phyloP scores from a whole-genome alignment of 2,113 vertebrate genomes.

The Anarrhichthys ocellatus region DNA sequence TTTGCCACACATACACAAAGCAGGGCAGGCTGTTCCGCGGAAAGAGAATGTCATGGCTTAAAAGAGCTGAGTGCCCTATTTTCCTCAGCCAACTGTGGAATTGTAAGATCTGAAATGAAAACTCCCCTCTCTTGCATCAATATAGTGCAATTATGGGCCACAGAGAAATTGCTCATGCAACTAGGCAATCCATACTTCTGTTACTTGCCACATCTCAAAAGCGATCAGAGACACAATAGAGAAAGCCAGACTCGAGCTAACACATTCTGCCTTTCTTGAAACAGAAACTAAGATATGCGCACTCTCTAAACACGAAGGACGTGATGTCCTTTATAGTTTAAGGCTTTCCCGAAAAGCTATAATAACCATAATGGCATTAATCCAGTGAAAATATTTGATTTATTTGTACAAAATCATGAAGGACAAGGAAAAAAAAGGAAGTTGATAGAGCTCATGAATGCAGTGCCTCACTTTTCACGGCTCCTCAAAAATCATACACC shows the following conservation, averaged over 20 bases:
- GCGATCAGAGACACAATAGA: slow-evolving; percentile 66
- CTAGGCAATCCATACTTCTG: slow-evolving; percentile 76
- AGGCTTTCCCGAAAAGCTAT: not conserved
- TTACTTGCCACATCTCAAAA: slow-evolving; percentile 72
- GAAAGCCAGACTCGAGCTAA: slow-evolving; percentile 33
- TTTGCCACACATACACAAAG: slow-evolving; percentile 57
- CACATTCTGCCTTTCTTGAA: slow-evolving; percentile 26
- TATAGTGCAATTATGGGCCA: slow-evolving; percentile 78
- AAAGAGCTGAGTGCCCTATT: slow-evolving; percentile 73
- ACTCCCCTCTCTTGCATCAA: slow-evolving; percentile 70
- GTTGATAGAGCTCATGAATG: slow-evolving; percentile 30
- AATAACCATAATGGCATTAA: slow-evolving; percentile 17
- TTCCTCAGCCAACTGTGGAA: slow-evolving; percentile 62
- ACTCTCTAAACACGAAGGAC: slow-evolving; percentile 24
- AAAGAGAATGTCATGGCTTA: slow-evolving; percentile 69
- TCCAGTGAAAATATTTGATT: not conserved
- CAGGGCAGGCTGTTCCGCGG: slow-evolving; percentile 58
- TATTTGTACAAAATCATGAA: not conserved
- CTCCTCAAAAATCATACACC: slow-evolving; percentile 69
- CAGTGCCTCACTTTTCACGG: slow-evolving; percentile 57
- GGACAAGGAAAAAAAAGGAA: slow-evolving; percentile 8
- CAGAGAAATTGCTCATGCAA: slow-evolving; percentile 77
- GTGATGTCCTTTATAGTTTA: slow-evolving; percentile 22
- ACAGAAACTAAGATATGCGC: slow-evolving; percentile 28
- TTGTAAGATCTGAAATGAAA: slow-evolving; percentile 71